These are phyloP conservation scores for Erythrocebus patas DNA, from an alignment of 2,113 vertebrate species.

Conservation along the genomic window DNA sequence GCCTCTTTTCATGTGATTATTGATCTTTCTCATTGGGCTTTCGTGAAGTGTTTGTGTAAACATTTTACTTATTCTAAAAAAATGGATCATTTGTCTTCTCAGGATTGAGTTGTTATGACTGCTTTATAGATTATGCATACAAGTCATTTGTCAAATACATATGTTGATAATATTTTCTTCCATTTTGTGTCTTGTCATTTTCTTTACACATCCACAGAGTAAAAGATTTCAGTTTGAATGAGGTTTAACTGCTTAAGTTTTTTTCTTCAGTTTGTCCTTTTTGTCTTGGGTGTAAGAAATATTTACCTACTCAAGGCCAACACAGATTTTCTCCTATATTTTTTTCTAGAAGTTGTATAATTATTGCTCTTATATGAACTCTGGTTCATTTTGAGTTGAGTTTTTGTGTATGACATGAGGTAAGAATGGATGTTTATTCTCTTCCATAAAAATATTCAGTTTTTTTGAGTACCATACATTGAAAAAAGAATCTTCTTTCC, in stretches of 20 bases:
- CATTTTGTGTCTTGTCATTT: not conserved
- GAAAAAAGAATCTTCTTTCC: not conserved
- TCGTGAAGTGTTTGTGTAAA: conserved; percentile 19
- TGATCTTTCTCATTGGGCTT: not conserved
- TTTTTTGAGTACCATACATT: not conserved
- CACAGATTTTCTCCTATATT: not conserved
- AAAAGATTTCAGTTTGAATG: not conserved
- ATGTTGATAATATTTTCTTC: not conserved
- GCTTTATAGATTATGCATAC: not conserved
- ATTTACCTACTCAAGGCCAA: not conserved
- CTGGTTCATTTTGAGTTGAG: not conserved
- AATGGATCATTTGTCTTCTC: not conserved
- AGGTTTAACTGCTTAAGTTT: not conserved
- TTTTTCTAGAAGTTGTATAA: not conserved
- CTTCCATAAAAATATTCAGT: not conserved
- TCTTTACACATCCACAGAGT: not conserved
- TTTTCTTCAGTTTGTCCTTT: not conserved
- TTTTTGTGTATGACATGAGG: not conserved
- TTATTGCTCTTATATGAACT: not conserved
- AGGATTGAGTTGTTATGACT: not conserved
- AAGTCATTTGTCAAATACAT: not conserved
- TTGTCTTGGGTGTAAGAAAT: not conserved
- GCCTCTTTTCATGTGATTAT: not conserved
- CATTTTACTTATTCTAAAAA: not conserved
- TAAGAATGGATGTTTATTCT: not conserved